Conservation (phyloP, 1,140 invertebrate species). For the Aphaenogaster ashmeadi region DNA sequence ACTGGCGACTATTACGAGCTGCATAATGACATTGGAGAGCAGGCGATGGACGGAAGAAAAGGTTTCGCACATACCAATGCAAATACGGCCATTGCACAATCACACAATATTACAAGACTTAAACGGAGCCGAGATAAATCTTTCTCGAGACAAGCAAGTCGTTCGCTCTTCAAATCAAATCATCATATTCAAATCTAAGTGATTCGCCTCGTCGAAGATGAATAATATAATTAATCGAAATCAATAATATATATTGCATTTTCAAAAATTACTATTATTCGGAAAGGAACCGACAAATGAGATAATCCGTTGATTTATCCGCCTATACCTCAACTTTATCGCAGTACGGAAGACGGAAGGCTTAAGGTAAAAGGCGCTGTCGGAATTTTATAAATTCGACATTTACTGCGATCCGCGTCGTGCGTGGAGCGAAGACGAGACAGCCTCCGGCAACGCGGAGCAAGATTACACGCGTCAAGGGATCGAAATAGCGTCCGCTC, state of each 20-base stretch:
- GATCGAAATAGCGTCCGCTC: neutral
- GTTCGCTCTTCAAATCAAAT: neutral
- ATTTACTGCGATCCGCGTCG: neutral
- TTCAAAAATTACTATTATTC: neutral
- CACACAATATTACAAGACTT: neutral
- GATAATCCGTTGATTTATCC: neutral
- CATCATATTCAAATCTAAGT: conserved; percentile 14
- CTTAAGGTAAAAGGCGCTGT: neutral
- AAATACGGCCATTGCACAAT: conserved; percentile 25
- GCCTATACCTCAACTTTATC: neutral
- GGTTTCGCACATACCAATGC: conserved; percentile 38
- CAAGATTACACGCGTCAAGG: conserved; percentile 11
- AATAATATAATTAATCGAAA: conserved; percentile 7
- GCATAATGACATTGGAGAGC: conserved; percentile 11
- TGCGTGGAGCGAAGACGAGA: neutral
- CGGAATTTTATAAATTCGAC: neutral
- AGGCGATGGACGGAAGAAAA: neutral
- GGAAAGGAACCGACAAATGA: neutral
- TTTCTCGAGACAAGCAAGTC: neutral
- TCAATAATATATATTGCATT: neutral
- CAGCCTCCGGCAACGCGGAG: neutral
- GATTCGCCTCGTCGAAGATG: neutral
- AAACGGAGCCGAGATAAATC: neutral
- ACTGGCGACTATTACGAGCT: neutral
- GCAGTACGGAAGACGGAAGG: too few species aligned